These are phyloP conservation scores for Catonia carolina DNA, from an alignment of 2,888 invertebrate genomes.

Conservation along the genomic window DNA sequence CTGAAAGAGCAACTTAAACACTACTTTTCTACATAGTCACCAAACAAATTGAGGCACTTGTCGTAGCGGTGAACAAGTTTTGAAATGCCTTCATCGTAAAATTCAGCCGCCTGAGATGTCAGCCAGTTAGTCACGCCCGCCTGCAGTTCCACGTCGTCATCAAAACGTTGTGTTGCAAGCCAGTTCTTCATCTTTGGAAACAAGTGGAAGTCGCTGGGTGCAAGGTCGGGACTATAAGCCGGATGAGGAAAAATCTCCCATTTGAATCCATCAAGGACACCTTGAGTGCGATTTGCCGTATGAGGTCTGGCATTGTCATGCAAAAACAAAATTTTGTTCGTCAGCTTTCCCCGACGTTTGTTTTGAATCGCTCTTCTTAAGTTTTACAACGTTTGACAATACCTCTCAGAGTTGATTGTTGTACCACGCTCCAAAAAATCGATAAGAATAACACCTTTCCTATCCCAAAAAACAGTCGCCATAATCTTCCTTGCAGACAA, in stretches of 20 bases:
- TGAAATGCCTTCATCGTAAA: neutral
- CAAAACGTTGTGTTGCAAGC: constrained; percentile 20
- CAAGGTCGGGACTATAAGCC: constrained; percentile 1
- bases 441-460: constrained; percentile 20
- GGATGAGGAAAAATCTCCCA: constrained; percentile 24
- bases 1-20: no score
- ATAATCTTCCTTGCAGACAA: constrained; percentile 23
- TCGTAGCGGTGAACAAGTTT: constrained; percentile 9
- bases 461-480: constrained; percentile 23
- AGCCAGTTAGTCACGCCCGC: neutral
- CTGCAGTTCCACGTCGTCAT: constrained; percentile 9
- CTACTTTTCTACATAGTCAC: constrained; percentile 9
- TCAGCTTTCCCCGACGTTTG: constrained; percentile 23
- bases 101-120: neutral
- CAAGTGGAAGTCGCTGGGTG: constrained; percentile 18
- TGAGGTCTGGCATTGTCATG: constrained; percentile 27
- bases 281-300: neutral
- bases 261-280: constrained; percentile 6
- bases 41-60: constrained; percentile 11
- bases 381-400: constrained; percentile 22
- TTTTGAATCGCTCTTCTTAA: constrained; percentile 23
- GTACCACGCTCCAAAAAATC: constrained; percentile 24
- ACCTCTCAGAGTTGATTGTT: constrained; percentile 18
- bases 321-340: constrained; percentile 18
- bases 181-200: constrained; percentile 21